Conservation (phyloP, 2,113 vertebrate species). For the Bubalus kerabau region DNA sequence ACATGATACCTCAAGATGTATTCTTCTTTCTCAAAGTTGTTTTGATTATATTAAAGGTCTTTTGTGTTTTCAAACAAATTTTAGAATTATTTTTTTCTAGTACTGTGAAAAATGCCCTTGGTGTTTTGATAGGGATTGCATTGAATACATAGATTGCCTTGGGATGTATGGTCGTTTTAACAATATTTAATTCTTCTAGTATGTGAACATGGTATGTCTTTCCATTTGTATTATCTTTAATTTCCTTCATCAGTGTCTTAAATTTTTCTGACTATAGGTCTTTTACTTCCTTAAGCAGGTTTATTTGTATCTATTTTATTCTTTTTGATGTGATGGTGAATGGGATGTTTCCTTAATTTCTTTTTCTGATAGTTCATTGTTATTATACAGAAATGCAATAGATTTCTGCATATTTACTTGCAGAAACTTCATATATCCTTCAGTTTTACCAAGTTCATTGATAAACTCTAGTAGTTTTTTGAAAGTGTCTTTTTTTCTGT, state of each 20-base stretch:
- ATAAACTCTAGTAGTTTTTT: neutral
- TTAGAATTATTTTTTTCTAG: neutral
- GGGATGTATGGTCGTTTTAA: neutral
- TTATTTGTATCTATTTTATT: neutral
- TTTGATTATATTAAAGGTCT: neutral
- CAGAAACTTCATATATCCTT: too few relatives aligned
- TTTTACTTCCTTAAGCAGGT: neutral
- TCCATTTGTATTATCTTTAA: neutral
- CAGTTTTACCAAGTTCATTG: neutral
- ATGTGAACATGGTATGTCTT: neutral
- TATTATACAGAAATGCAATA: neutral
- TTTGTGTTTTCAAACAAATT: neutral
- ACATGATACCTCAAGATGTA: neutral
- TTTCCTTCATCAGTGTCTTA: neutral
- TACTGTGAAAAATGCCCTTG: neutral
- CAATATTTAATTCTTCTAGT: neutral
- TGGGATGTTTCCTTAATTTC: neutral
- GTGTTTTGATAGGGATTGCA: neutral
- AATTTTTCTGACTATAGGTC: neutral
- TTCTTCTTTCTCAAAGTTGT: neutral
- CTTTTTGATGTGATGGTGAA: neutral
- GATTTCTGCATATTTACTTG: neutral
- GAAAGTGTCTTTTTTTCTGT: neutral
- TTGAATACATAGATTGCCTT: neutral
- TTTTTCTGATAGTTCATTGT: neutral